Base-by-base conservation (phyloP, 2,113 vertebrate genomes). In the Garra rufa region DNA sequence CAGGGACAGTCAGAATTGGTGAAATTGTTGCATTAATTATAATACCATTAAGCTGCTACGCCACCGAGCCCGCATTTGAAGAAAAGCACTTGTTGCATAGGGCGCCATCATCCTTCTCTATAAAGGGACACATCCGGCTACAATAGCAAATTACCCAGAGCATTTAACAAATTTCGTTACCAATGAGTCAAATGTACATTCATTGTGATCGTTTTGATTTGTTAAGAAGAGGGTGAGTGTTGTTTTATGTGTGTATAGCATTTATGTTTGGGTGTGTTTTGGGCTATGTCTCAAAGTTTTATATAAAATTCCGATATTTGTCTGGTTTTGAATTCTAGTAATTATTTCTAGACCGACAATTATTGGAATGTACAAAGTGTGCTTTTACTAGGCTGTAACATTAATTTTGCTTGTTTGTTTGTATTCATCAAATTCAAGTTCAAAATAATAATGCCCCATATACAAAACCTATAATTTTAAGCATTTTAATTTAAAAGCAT, bases 1-100 rank as follows among this genome's bases (percentile, higher is more conserved):
- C 63, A 79, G 76, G 48, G 19, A 50, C 50, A 79, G 24, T 28
- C 65, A 3, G 52, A 48, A 48, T 46, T 11, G 13, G 57, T 46
- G 21, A 30, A 28, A 79, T 57, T 38, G 44, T 46, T 67, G 34
- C 34, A 41, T 26, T 57, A 9, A 30, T 11, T 67, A 9, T 48
- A 69, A 3, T n/a, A 61, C 76, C 21, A 38, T 59, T n/a, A 61
- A 34, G 6, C 6, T 10, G 30, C 55, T 11, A 76, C 19, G 17
- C 19, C 50, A 14, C 50, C 50, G 38, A 76, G 17, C 46, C 75
- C 10, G n/a, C 19, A 38, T 57, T 77, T 59, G 11, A 26, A 43
- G 34, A 17, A 44, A 44, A n/a, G n/a, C 76, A 61, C 55, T 79
- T 79, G 55, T 61, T 78, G 55, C 55, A 7, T 77, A 15, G 9